phyloP scores from a whole-genome alignment of 1,140 invertebrate species.

The Drosophila sucinea region DNA sequence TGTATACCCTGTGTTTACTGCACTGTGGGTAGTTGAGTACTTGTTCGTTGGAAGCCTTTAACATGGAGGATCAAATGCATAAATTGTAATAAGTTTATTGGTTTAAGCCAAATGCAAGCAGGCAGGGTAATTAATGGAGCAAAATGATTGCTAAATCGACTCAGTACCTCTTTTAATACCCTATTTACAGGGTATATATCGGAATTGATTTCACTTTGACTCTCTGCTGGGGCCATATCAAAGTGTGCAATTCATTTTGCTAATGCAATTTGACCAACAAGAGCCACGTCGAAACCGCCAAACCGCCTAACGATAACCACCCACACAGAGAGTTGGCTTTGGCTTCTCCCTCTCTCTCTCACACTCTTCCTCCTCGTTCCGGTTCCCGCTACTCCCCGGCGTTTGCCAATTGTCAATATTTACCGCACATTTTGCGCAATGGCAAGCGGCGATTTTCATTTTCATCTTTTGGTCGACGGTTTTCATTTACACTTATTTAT shows the following conservation, averaged over 20 bases:
- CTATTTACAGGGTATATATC: too few relatives aligned
- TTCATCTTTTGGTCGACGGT: slow-evolving; percentile 47
- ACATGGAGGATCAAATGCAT: too few relatives aligned
- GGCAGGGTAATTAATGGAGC: too few relatives aligned
- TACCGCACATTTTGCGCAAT: slow-evolving; percentile 71
- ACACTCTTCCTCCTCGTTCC: not conserved
- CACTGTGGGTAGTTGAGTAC: not conserved
- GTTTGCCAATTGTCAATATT: slow-evolving; percentile 52
- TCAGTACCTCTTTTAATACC: too few relatives aligned
- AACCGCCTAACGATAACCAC: slow-evolving; percentile 19
- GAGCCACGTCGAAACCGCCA: slow-evolving; percentile 17
- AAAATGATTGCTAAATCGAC: too few relatives aligned
- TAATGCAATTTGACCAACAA: slow-evolving; percentile 61
- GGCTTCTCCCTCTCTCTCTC: slow-evolving; percentile 7
- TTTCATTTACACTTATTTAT: slow-evolving; percentile 74
- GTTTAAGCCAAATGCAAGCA: too few relatives aligned
- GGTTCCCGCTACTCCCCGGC: not conserved
- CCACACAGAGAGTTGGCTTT: slow-evolving; percentile 23
- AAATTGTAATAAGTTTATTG: too few relatives aligned
- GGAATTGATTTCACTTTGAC: not conserved
- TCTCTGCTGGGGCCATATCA: not conserved
- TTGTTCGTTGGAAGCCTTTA: too few relatives aligned
- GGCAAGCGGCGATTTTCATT: slow-evolving; percentile 48
- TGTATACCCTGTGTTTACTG: not conserved
- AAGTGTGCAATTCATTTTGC: slow-evolving; percentile 39